Conservation (phyloP, 2,113 vertebrate species). For the Ctenodactylus gundi region DNA sequence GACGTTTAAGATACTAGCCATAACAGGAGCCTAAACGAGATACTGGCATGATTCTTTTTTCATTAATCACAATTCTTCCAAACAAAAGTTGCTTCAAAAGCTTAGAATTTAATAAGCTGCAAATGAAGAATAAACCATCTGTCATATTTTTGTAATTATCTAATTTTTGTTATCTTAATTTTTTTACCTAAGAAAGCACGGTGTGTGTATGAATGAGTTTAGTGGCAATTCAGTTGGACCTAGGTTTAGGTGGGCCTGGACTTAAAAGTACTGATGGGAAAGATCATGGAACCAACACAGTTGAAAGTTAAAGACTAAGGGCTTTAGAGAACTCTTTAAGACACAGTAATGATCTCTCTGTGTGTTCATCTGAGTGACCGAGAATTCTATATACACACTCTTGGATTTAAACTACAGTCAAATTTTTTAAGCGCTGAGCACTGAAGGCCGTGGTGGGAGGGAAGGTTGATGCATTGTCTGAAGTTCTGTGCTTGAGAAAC, state of each 20-base stretch:
- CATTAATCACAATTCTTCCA: not conserved
- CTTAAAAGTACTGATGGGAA: not conserved
- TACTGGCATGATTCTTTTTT: not conserved
- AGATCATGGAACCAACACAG: not conserved
- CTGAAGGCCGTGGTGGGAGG: not conserved
- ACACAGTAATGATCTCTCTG: not conserved
- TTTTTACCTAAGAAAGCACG: not conserved
- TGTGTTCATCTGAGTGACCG: not conserved
- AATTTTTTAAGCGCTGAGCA: not conserved
- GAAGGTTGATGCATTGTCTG: not conserved
- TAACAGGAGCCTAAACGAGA: not conserved
- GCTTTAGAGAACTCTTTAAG: not conserved
- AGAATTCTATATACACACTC: not conserved
- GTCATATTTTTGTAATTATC: slow-evolving; percentile 26
- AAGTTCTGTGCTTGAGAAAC: not conserved
- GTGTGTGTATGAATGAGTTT: not conserved
- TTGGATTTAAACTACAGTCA: not conserved
- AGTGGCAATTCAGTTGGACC: not conserved
- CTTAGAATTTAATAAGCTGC: not conserved
- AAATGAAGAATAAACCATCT: not conserved
- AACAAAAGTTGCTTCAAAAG: not conserved
- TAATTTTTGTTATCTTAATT: not conserved
- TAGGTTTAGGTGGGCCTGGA: not conserved
- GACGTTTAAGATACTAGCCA: not conserved
- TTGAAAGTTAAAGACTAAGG: not conserved